Evolutionary conservation across 2,113 vertebrate genomes (phyloP).

Genomic region (Callipepla squamata): DNA sequence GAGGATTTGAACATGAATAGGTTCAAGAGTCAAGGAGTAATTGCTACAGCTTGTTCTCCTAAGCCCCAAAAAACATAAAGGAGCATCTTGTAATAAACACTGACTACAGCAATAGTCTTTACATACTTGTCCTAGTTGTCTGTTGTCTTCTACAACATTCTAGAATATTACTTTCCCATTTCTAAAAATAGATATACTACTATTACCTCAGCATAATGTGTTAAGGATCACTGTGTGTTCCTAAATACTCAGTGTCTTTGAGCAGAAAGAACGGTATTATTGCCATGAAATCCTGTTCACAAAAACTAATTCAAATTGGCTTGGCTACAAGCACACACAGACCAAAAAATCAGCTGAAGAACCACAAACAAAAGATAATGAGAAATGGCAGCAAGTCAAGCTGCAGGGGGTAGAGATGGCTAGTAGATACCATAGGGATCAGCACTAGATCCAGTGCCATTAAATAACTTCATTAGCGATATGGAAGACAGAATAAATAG

Average conservation of each 20-base stretch:
- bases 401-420: neutral
- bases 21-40: neutral
- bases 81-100: neutral
- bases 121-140: neutral
- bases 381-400: constrained; percentile 34
- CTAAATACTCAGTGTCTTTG: neutral
- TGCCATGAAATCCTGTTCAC: neutral
- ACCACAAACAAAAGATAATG: constrained; percentile 41
- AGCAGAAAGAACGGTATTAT: neutral
- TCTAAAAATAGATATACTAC: neutral
- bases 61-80: neutral
- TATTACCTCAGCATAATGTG: neutral
- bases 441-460: neutral
- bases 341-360: constrained; percentile 15
- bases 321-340: neutral
- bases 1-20: neutral
- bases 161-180: neutral
- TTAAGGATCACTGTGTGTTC: neutral
- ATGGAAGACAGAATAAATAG: neutral
- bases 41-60: neutral
- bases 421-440: neutral
- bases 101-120: neutral
- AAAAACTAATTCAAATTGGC: constrained; percentile 30
- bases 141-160: neutral
- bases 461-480: constrained; percentile 44